Evolutionary conservation across 2,113 vertebrate species (phyloP), one percentile per base, ranked within the genome.

Genomic region (Ornithorhynchus anatinus): DNA sequence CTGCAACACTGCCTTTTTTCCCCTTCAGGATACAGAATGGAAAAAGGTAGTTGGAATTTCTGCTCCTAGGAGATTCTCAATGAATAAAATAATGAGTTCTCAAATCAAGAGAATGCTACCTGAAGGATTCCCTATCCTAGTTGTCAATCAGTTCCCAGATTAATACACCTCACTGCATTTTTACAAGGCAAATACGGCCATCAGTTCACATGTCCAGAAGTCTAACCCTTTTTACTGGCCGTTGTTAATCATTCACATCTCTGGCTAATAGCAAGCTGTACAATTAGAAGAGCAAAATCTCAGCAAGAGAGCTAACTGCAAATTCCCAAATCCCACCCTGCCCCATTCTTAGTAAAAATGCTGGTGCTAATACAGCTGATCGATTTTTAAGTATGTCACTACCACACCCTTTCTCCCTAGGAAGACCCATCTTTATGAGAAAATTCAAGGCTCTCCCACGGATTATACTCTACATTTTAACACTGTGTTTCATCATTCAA

Each of bases 211-310:
- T 29, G n/a, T n/a, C n/a, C n/a, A n/a, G n/a, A n/a, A 79, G n/a
- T 10, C 47, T 47, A 61, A 78, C 71, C 69, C n/a, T 88, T 74
- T 80, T 50, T 69, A 68, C 36, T 36, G 72, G 62, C 69, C 67
- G 64, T 33, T 54, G 63, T 60, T 74, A 84, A 88, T 78, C 40
- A 76, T 19, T 48, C 27, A 60, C 22, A 72, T 62, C 47, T 59
- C 23, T 45, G 23, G 67, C 39, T 70, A 82, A 38, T 61, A 64
- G 84, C 67, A 44, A 51, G 33, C 29, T 35, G 56, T 40, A 40
- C 52, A 77, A 72, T 67, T 27, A 75, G n/a, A 63, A 42, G 60
- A 53, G 56, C 51, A 60, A 71, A 65, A 74, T 64, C 42, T 74
- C 17, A 45, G 51, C 32, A 19, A 38, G 15, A 37, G 38, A 62